Conservation (phyloP, 1,140 invertebrate genomes). For the Sinella curviseta region DNA sequence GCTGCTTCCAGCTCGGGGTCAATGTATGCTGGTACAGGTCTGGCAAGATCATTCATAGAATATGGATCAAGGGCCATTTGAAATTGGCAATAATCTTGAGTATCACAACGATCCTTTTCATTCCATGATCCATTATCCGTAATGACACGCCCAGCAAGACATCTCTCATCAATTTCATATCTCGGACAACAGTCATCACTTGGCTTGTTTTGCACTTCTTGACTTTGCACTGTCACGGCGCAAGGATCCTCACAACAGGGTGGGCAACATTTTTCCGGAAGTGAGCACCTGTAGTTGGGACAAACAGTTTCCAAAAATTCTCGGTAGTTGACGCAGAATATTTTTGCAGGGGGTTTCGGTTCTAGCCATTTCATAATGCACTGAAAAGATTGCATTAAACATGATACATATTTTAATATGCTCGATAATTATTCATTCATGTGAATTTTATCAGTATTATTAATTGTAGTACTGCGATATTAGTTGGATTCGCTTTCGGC, state of each 20-base stretch:
- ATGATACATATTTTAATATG: background rate
- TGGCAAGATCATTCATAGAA: background rate
- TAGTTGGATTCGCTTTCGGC: background rate
- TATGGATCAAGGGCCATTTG: background rate
- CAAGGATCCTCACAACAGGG: background rate
- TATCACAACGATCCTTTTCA: background rate
- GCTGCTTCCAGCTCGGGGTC: background rate
- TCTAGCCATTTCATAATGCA: conserved; percentile 15
- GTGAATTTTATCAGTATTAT: background rate
- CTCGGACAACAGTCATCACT: background rate
- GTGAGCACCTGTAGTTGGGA: background rate
- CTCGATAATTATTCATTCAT: background rate
- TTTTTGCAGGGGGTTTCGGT: background rate
- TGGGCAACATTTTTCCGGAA: background rate
- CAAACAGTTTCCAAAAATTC: background rate
- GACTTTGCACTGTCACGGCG: background rate
- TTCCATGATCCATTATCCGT: background rate
- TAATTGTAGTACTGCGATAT: background rate
- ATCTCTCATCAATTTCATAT: background rate
- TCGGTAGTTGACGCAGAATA: conserved; percentile 19
- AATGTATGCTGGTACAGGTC: background rate
- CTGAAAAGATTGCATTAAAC: background rate
- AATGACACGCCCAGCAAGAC: background rate
- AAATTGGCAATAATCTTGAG: conserved; percentile 1
- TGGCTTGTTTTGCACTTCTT: background rate